phyloP scores from a whole-genome alignment of 2,113 vertebrate genomes.

The Rousettus leschenaultii region DNA sequence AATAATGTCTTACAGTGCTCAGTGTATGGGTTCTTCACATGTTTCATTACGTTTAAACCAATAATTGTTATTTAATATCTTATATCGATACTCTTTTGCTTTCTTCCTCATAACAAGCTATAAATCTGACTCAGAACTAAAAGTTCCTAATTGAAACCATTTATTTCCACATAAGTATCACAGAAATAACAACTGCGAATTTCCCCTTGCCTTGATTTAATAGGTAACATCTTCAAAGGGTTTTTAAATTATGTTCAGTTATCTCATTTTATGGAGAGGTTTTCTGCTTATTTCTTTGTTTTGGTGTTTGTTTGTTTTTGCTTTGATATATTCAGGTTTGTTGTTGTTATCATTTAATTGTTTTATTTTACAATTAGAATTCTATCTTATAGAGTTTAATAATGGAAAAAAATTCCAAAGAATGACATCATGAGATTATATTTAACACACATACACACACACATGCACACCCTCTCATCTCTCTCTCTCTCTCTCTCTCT shows the following conservation, averaged over 20 bases:
- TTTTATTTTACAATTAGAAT: not conserved
- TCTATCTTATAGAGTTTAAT: not conserved
- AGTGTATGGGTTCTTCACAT: too few relatives aligned
- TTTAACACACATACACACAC: not conserved
- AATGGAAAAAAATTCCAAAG: constrained; percentile 6
- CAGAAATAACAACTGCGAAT: not conserved
- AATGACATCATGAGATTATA: not conserved
- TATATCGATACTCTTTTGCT: not conserved
- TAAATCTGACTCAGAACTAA: not conserved
- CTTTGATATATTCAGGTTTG: not conserved
- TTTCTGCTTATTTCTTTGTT: not conserved
- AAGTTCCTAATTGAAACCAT: not conserved
- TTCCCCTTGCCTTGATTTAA: not conserved
- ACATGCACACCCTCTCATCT: not conserved
- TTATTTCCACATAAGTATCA: not conserved
- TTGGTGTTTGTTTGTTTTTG: not conserved
- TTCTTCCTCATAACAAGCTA: not conserved
- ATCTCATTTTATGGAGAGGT: not conserved
- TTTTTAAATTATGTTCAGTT: not conserved
- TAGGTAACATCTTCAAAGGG: not conserved
- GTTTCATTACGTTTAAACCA: too few relatives aligned
- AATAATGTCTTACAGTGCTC: too few relatives aligned
- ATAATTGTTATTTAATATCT: not conserved
- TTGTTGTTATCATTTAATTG: not conserved
- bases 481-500: not conserved